Percentiles rank a stretch among this genome's conserved stretches.
phyloP scores from a whole-genome alignment of 1,140 invertebrate species.

The Octopus sinensis region DNA sequence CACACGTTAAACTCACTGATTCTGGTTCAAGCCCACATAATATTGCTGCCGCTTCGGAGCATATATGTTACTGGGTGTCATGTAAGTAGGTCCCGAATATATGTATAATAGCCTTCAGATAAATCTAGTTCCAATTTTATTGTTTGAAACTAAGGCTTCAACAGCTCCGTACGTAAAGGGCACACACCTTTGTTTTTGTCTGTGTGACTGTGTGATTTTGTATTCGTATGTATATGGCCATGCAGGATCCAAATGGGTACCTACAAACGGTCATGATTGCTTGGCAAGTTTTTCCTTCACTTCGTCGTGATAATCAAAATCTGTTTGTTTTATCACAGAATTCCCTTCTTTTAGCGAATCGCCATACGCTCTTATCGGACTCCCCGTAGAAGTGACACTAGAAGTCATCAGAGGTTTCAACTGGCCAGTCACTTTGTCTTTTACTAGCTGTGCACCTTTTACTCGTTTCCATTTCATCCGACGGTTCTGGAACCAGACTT shows the following conservation, averaged over 20 bases:
- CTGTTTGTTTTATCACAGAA: not conserved
- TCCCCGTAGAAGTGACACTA: conserved; percentile 30
- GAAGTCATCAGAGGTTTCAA: conserved; percentile 44
- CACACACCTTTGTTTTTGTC: too few species aligned
- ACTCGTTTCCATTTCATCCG: conserved; percentile 47
- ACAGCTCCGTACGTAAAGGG: too few species aligned
- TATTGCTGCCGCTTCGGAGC: too few species aligned
- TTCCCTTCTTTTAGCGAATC: conserved; percentile 27
- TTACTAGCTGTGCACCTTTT: conserved; percentile 39
- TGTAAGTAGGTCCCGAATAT: too few species aligned
- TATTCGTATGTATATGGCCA: too few species aligned
- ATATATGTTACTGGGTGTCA: too few species aligned
- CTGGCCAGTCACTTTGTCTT: conserved; percentile 46
- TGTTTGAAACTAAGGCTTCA: too few species aligned
- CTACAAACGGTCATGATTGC: conserved; percentile 3
- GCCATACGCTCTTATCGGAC: conserved; percentile 18
- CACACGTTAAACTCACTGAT: too few species aligned
- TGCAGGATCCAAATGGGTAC: not conserved
- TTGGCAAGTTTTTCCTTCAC: conserved; percentile 13
- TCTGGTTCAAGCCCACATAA: too few species aligned
- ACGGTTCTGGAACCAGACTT: conserved; percentile 44
- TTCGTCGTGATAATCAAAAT: conserved; percentile 11
- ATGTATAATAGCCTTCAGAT: too few species aligned
- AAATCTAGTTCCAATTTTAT: too few species aligned
- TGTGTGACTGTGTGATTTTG: too few species aligned